Conservation (phyloP, 1,140 invertebrate genomes). For the Drosophila nebulosa region DNA sequence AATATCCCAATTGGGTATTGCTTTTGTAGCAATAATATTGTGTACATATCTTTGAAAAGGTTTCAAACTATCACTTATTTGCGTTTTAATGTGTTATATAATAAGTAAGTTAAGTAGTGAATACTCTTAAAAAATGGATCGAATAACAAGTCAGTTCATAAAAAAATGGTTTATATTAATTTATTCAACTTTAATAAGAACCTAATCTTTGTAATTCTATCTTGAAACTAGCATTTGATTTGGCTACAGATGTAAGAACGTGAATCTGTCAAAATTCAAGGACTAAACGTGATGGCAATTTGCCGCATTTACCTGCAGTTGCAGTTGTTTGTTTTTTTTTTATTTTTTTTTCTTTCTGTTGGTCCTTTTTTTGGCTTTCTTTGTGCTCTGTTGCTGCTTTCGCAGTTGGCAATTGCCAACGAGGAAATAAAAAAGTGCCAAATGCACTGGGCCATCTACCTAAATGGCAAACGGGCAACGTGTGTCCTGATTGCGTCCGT, state of each 20-base stretch:
- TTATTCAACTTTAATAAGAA: too few species aligned
- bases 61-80: too few species aligned
- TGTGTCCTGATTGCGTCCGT: constrained; percentile 26
- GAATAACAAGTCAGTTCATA: too few species aligned
- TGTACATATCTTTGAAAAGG: too few species aligned
- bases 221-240: too few species aligned
- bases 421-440: constrained; percentile 71
- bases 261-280: constrained; percentile 14
- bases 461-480: constrained; percentile 43
- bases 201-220: too few species aligned
- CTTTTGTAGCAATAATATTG: too few species aligned
- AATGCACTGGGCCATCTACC: constrained; percentile 65
- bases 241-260: neutral
- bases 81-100: too few species aligned
- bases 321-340: constrained; percentile 9
- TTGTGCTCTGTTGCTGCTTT: constrained; percentile 1
- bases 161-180: too few species aligned
- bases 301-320: constrained; percentile 54
- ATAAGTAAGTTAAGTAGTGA: too few species aligned
- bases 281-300: constrained; percentile 30
- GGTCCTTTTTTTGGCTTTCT: neutral
- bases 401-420: constrained; percentile 36
- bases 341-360: constrained; percentile 5
- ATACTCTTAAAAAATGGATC: too few species aligned
- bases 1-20: too few species aligned